Evolutionary conservation across 2,797 vertebrate species (phyloP), one percentile per base, ranked within the genome.

Genomic region (Heterohyrax brucei): DNA sequence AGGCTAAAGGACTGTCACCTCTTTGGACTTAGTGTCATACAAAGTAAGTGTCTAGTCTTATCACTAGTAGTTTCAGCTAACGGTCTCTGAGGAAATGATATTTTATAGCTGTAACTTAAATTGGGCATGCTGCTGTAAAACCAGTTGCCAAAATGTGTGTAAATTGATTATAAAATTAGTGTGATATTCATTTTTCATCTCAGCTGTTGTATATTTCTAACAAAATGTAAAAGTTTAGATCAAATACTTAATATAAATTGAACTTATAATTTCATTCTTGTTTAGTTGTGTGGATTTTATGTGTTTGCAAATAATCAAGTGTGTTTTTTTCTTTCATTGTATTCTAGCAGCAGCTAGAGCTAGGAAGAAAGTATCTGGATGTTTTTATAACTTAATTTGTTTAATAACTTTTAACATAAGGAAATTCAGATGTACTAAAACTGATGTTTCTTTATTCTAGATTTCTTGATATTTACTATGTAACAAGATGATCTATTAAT

Each of bases 21-120:
- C 94, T 99, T 99, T 28, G 99, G 99, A 96, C 99, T 99, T 98
- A 99, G 99, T 86, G 99, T 99, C 96, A 99, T 99, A 98, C 99
- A 99, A 97, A 99, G 99, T 99, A 99, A 98, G 98, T 97, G 46
- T 30, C 7, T 76, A 88, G 0, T 72, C 19, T 10, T 0, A 1
- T 70, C 26, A 87, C 56, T 95, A 33, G n/a, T 86, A 28, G 56
- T 50, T 84, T 90, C 79, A 75, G 21, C 62, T 56, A 83, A 1
- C 70, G 46, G 0, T 96, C 30, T 48, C 66, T 24, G 39, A 93
- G 30, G 24, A 92, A 76, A 64, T 95, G 66, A 81, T 44, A 12
- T 76, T 70, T 88, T 87, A 66, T 89, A 95, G 30, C 79, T 95
- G 2, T 77, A 90, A 64, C 62, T 86, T 92, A 78, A 90, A 66